Evolutionary conservation across 1,140 invertebrate genomes (phyloP).

Genomic region (Philaenus spumarius): DNA sequence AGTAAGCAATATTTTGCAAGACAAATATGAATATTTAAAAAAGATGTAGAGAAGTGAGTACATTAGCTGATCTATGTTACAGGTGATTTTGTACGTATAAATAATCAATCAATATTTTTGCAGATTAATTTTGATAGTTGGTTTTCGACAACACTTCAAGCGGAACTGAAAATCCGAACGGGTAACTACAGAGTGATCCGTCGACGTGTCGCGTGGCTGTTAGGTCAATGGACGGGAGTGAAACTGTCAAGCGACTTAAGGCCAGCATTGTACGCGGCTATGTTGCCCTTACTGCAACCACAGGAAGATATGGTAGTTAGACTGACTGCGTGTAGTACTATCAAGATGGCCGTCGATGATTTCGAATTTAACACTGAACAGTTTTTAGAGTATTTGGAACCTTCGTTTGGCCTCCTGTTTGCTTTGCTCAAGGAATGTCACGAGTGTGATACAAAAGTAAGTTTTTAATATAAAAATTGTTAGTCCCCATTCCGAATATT

Average conservation of each 20-base stretch:
- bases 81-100: too few species aligned
- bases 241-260: conserved; percentile 72
- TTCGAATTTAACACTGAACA: conserved; percentile 85
- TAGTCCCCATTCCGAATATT: conserved; percentile 1
- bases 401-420: conserved; percentile 72
- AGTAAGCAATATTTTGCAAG: too few species aligned
- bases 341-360: conserved; percentile 80
- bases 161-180: conserved; percentile 74
- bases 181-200: conserved; percentile 84
- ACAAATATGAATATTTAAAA: too few species aligned
- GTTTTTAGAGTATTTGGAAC: conserved; percentile 74
- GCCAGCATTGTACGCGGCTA: conserved; percentile 71
- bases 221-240: conserved; percentile 79
- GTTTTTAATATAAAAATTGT: conserved; percentile 20
- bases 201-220: conserved; percentile 79
- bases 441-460: conserved; percentile 89
- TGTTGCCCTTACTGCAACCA: conserved; percentile 60
- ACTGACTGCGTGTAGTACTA: conserved; percentile 65
- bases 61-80: too few species aligned
- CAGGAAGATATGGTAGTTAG: conserved; percentile 79
- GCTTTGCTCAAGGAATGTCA: conserved; percentile 76
- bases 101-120: conserved; percentile 20
- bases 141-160: conserved; percentile 75
- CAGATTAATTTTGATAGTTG: conserved; percentile 87
- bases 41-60: too few species aligned